Evolutionary conservation across 2,797 vertebrate species (phyloP).

Genomic region (Margarornis squamiger): DNA sequence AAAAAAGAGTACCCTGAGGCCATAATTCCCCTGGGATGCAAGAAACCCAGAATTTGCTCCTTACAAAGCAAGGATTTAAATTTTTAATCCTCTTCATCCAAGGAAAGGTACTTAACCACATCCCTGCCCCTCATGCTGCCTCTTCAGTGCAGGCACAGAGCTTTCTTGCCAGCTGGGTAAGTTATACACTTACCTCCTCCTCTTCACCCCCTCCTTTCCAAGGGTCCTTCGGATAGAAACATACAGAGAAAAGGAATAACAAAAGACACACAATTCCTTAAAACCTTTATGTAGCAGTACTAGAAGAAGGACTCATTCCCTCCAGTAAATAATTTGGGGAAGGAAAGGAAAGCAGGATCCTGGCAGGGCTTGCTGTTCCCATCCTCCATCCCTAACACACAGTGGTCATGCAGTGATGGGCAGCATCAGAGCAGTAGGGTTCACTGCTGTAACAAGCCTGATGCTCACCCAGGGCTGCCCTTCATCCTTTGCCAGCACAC

Average conservation of each 20-base stretch:
- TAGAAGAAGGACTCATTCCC: neutral
- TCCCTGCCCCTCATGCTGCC: rapidly evolving
- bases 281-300: neutral
- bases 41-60: neutral
- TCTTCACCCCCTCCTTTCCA: neutral
- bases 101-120: neutral
- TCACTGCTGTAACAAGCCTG: neutral
- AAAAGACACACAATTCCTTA: neutral
- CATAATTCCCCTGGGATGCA: neutral
- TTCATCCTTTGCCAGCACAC: neutral
- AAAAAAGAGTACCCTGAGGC: no score
- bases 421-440: neutral
- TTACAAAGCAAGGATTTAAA: neutral
- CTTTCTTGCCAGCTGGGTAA: neutral
- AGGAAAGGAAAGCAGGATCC: neutral
- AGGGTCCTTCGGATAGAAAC: neutral
- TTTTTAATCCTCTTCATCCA: neutral
- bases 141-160: neutral
- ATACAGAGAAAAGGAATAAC: neutral
- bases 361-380: neutral
- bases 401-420: rapidly evolving
- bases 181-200: neutral
- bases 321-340: neutral
- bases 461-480: neutral
- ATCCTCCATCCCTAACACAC: neutral